Base-by-base conservation (phyloP, 2,113 vertebrate genomes). In the Epinephelus cyanopodus region DNA sequence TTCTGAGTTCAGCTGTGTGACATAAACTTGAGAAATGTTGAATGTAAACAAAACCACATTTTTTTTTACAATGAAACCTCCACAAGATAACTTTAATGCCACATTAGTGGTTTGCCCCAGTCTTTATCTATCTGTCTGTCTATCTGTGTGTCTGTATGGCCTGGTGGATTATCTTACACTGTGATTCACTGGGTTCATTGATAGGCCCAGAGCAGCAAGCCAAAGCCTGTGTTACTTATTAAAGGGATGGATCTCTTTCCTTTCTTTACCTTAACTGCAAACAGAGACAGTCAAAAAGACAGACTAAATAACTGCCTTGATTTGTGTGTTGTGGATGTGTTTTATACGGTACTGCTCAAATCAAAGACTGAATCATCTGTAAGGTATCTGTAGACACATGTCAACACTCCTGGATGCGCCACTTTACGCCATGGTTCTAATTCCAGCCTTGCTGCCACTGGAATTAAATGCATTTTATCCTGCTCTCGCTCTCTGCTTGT, bases 171-270 rank as follows among this genome's bases (percentile, higher is more conserved):
- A 77, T 63, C 67, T 92, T 92, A 87, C 92, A 84, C 76, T 88
- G 63, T 78, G 88, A 93, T 90, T 91, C 84, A 81, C 71, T 27
- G 60, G 74, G 42, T 86, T 88, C 81, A 80, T 80, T 85, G 81
- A 87, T 73, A 78, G 81, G 71, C 66, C 62, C 23, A 60, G 18
- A 83, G 81, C 9, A 79, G 72, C 42, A 27, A 25, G 78, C 83
- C 89, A 92, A 74, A 90, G 83, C 13, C 27, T 1, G 29, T 74
- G 87, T 93, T 93, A 92, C 89, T 65, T 93, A 93, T 93, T 94
- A 89, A 90, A 90, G 79, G 79, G 75, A 63, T 8, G 63, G 79
- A 91, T 94, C 90, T 68, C 58, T 82, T 93, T 91, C 83, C 87
- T 92, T 80, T 83, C 87, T 87, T 87, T 77, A 82, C 68, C 82